Percentiles rank a stretch among this genome's conserved stretches.
phyloP scores from a whole-genome alignment of 2,888 invertebrate genomes.

The Ophion obscuratus region DNA sequence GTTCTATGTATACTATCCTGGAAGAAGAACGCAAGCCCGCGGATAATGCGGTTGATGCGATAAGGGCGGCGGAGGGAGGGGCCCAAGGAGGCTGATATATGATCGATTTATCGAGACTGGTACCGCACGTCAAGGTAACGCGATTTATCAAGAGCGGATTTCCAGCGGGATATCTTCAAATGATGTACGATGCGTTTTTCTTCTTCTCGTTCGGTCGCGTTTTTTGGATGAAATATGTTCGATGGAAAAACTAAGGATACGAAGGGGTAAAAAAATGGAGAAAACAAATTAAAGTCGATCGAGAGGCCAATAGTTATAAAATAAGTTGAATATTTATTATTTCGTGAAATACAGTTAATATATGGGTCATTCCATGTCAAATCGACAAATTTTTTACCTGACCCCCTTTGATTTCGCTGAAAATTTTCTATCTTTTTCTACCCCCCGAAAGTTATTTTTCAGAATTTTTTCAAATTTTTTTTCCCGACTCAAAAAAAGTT shows the following conservation, averaged over 20 bases:
- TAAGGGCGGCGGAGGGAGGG: not conserved
- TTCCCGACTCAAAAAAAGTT: too few relatives aligned
- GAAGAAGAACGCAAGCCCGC: slow-evolving; percentile 2
- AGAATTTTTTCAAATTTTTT: too few relatives aligned
- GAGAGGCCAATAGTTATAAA: slow-evolving; percentile 75
- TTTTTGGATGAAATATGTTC: slow-evolving; percentile 11
- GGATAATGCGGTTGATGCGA: slow-evolving; percentile 26
- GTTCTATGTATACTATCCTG: slow-evolving; percentile 3
- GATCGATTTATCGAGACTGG: too few relatives aligned
- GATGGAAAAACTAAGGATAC: slow-evolving; percentile 39
- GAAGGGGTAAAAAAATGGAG: slow-evolving; percentile 23
- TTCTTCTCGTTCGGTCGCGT: slow-evolving; percentile 38
- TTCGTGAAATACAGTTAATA: slow-evolving; percentile 80
- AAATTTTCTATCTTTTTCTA: too few relatives aligned
- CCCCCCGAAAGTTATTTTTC: too few relatives aligned
- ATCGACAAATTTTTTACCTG: too few relatives aligned
- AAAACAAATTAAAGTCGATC: slow-evolving; percentile 70
- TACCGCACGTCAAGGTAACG: not conserved
- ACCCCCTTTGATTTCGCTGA: too few relatives aligned
- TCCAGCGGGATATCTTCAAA: too few relatives aligned
- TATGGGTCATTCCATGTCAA: too few relatives aligned
- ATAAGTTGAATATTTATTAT: slow-evolving; percentile 80
- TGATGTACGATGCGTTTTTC: not conserved
- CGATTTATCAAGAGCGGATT: not conserved
- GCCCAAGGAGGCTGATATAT: not conserved